Base-by-base conservation (phyloP, 2,113 vertebrate genomes). In the Xiphophorus maculatus region DNA sequence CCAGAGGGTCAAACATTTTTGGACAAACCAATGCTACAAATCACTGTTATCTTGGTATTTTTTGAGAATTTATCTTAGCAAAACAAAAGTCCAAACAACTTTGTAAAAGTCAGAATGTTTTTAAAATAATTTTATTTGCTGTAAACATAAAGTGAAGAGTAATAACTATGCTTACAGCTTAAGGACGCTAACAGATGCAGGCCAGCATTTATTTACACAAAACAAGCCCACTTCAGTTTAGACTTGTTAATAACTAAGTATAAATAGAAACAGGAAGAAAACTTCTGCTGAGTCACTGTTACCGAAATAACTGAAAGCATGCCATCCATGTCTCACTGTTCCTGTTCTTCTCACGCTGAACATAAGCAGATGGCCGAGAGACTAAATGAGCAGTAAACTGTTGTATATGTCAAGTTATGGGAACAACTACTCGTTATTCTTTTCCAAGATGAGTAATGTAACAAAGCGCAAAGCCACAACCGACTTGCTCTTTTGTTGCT, bases 191-290 rank as follows among this genome's bases (percentile, higher is more conserved):
- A 69, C 65, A n/a, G 15, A 61, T 28, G 6, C 42, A 25, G 14
- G 68, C 13, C n/a, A n/a, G 69, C 32, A 71, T 66, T 77, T 77
- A 37, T 76, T 77, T 63, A 63, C 30, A 67, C 35, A 70, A 79
- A 74, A 19, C 15, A 74, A 69, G 14, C 27, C 69, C 66, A 72
- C 66, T 76, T 66, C 29, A 74, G 77, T 82, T 75, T 65, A 79
- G 79, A 73, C 79, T 30, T 73, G 69, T 79, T 82, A 84, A 85
- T 85, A 74, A 76, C 11, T 76, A 69, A 15, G 37, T 87, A 91
- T 91, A 89, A 85, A 88, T 87, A 91, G 89, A 82, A 87, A 79
- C 79, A 85, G 85, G 86, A 88, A 87, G 76, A 19, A 2, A 71
- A 77, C 66, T 66, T 85, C 73, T 85, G 81, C 84, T 89, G 86